Evolutionary conservation across 1,140 invertebrate species (phyloP).

Genomic region (Augochlora pura): DNA sequence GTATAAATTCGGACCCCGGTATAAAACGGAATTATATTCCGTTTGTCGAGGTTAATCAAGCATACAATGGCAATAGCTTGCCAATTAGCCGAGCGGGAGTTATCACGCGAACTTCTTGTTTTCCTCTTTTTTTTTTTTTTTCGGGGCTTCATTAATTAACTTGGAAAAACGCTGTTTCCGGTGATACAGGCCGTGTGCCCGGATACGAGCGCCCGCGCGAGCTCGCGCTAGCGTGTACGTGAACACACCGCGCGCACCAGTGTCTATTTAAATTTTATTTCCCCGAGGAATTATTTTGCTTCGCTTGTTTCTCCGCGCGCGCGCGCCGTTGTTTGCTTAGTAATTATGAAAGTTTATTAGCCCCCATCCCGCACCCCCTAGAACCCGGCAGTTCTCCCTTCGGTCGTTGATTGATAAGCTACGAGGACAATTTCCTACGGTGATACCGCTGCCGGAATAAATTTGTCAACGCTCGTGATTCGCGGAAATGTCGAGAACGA

Average conservation of each 20-base stretch:
- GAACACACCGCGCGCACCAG: too few species aligned
- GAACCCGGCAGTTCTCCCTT: background rate
- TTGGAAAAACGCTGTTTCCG: conserved; percentile 11
- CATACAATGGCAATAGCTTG: conserved; percentile 6
- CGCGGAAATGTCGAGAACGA: too few species aligned
- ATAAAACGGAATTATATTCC: conserved; percentile 29
- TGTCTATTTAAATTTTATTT: conserved; percentile 31
- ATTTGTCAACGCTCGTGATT: too few species aligned
- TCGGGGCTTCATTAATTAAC: conserved; percentile 35
- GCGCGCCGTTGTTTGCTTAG: background rate
- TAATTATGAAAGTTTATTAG: conserved; percentile 38
- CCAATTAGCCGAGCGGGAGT: conserved; percentile 19
- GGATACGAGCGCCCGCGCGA: too few species aligned
- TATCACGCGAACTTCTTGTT: background rate
- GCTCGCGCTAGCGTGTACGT: too few species aligned
- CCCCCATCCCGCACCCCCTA: background rate
- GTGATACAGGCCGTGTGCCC: background rate
- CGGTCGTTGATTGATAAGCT: conserved; percentile 13
- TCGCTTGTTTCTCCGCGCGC: background rate
- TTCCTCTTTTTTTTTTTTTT: too few species aligned
- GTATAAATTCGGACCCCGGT: conserved; percentile 33
- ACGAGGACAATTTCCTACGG: too few species aligned
- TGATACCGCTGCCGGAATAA: too few species aligned
- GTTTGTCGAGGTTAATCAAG: conserved; percentile 21
- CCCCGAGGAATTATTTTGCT: conserved; percentile 5